Percentiles rank a stretch among this genome's conserved stretches.
Conservation (phyloP, 2,888 invertebrate genomes). For the Hypomecis atomaria region DNA sequence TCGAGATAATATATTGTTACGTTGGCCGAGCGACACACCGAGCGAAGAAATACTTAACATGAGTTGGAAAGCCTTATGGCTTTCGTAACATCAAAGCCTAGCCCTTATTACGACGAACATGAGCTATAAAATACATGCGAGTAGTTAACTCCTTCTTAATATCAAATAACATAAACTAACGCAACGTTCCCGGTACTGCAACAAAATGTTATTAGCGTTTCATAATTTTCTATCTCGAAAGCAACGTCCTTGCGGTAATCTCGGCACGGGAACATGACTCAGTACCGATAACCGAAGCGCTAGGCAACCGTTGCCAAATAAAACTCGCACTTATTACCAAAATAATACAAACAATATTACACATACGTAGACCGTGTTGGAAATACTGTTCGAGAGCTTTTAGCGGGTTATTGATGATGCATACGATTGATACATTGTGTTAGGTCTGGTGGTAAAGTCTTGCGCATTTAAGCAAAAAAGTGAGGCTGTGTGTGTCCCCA, state of each 20-base stretch:
- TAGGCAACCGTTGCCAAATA: slow-evolving; percentile 70
- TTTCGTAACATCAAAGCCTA: too few relatives aligned
- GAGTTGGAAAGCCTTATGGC: too few relatives aligned
- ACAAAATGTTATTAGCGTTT: slow-evolving; percentile 50
- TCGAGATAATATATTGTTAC: too few relatives aligned
- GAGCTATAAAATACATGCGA: slow-evolving; percentile 15
- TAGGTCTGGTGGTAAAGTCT: slow-evolving; percentile 8
- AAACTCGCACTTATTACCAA: slow-evolving; percentile 66
- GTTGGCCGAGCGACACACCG: too few relatives aligned
- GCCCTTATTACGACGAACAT: neutral
- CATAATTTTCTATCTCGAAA: slow-evolving; percentile 67
- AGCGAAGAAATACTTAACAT: too few relatives aligned
- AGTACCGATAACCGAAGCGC: slow-evolving; percentile 62
- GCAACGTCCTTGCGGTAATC: slow-evolving; percentile 73
- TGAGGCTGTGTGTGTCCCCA: slow-evolving; percentile 8
- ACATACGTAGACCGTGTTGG: slow-evolving; percentile 42
- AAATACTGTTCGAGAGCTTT: slow-evolving; percentile 40
- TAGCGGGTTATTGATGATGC: slow-evolving; percentile 38
- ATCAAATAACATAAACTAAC: slow-evolving; percentile 25
- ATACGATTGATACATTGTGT: slow-evolving; percentile 25
- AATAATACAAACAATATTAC: slow-evolving; percentile 60
- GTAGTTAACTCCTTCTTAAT: slow-evolving; percentile 17
- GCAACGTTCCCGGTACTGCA: slow-evolving; percentile 38
- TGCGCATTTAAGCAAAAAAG: slow-evolving; percentile 1
- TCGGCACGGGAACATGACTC: slow-evolving; percentile 72